These are phyloP conservation scores for Castor canadensis DNA, from an alignment of 2,113 vertebrate species.

Conservation along the genomic window DNA sequence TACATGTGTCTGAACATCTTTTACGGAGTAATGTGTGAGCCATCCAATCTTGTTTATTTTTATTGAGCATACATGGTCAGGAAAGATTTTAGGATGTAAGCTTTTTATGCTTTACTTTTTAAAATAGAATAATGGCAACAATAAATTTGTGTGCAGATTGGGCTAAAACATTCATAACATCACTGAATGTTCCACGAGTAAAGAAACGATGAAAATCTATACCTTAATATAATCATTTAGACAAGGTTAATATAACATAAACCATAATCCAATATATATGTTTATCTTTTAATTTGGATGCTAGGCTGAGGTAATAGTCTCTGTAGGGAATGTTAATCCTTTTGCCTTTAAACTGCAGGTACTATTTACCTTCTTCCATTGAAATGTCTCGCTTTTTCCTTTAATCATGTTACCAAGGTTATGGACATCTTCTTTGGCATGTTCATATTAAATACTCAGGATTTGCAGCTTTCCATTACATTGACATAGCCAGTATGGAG, in stretches of 20 bases:
- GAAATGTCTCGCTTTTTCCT: conserved; percentile 20
- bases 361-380: neutral
- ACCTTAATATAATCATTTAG: neutral
- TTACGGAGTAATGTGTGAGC: neutral
- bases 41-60: neutral
- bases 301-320: neutral
- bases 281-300: conserved; percentile 22
- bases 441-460: neutral
- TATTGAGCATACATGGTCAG: neutral
- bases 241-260: neutral
- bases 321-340: neutral
- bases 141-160: neutral
- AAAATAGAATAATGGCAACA: conserved; percentile 5
- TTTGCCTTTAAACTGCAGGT: neutral
- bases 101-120: neutral
- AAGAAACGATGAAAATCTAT: neutral
- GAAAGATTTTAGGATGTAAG: neutral
- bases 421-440: neutral
- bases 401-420: neutral
- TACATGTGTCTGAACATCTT: neutral
- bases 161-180: neutral
- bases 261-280: neutral
- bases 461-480: neutral
- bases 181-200: neutral
- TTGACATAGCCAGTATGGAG: neutral